These are phyloP conservation scores for Stegodyphus mimosarum DNA, from an alignment of 1,140 invertebrate genomes.

Conservation along the genomic window DNA sequence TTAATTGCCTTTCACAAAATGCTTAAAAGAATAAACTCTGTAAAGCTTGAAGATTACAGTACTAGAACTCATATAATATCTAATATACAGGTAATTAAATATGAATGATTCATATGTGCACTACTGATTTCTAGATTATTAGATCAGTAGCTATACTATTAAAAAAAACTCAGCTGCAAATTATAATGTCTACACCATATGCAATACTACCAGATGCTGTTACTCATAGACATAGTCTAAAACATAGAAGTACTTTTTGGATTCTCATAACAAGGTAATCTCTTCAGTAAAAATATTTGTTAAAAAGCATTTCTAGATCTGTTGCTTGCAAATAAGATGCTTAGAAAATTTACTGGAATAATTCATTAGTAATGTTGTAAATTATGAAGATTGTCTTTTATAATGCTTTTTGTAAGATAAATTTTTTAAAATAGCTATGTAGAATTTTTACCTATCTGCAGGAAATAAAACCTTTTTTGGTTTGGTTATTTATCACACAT, in stretches of 20 bases:
- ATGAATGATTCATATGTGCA: no score
- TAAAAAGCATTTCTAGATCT: slow-evolving; percentile 7
- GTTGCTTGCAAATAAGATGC: slow-evolving; percentile 7
- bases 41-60: no score
- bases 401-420: slow-evolving; percentile 3
- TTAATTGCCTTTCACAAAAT: no score
- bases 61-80: no score
- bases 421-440: not conserved
- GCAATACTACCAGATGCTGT: slow-evolving; percentile 37
- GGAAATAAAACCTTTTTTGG: not conserved
- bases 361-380: not conserved
- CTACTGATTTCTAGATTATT: no score
- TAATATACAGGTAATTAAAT: no score
- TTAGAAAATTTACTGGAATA: not conserved
- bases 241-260: not conserved
- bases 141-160: not conserved
- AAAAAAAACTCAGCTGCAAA: not conserved
- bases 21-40: no score
- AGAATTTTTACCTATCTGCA: not conserved
- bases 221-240: slow-evolving; percentile 26
- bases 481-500: not conserved
- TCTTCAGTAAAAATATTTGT: not conserved
- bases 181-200: not conserved
- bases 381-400: not conserved
- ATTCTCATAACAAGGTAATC: not conserved